A percentile compares a stretch with the other conserved stretches of the same genome.
phyloP scores from a whole-genome alignment of 2,113 vertebrate genomes.

The Grus americana region DNA sequence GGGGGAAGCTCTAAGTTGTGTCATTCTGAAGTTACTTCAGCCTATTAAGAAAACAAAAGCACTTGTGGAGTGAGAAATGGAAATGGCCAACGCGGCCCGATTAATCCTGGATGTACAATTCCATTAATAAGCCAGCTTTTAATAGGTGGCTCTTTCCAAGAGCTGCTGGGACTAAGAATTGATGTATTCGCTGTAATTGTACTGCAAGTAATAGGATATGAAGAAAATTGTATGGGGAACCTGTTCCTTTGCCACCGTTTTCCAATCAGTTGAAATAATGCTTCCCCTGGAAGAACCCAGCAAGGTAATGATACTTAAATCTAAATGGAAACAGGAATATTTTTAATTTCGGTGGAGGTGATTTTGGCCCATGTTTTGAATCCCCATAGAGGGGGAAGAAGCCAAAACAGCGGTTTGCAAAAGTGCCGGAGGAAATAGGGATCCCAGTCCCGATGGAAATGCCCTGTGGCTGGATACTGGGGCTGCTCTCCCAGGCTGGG shows the following conservation, averaged over 20 bases:
- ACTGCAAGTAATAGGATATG: slow-evolving; percentile 81
- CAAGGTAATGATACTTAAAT: slow-evolving; percentile 19
- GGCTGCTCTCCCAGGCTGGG: neutral
- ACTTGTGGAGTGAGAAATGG: slow-evolving; percentile 82
- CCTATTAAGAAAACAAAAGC: slow-evolving; percentile 83
- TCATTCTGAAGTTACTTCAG: slow-evolving; percentile 79
- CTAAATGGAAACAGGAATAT: neutral
- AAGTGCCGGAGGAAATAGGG: neutral
- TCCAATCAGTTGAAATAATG: slow-evolving; percentile 79
- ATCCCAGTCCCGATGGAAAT: neutral
- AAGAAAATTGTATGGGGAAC: slow-evolving; percentile 75
- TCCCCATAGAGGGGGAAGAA: neutral
- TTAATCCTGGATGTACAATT: slow-evolving; percentile 83
- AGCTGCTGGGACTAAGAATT: slow-evolving; percentile 75
- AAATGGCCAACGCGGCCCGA: slow-evolving; percentile 74
- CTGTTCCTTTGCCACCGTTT: slow-evolving; percentile 68
- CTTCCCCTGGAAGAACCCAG: slow-evolving; percentile 57
- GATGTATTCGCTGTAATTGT: slow-evolving; percentile 81
- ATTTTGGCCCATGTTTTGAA: neutral
- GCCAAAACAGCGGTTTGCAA: accelerated
- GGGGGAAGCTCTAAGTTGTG: slow-evolving; percentile 75
- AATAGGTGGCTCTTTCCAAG: slow-evolving; percentile 76
- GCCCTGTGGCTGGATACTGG: accelerated
- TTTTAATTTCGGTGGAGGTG: neutral
- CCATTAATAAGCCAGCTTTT: slow-evolving; percentile 80